Conservation (phyloP, 2,888 invertebrate species). For the Myopa tessellatipennis region DNA sequence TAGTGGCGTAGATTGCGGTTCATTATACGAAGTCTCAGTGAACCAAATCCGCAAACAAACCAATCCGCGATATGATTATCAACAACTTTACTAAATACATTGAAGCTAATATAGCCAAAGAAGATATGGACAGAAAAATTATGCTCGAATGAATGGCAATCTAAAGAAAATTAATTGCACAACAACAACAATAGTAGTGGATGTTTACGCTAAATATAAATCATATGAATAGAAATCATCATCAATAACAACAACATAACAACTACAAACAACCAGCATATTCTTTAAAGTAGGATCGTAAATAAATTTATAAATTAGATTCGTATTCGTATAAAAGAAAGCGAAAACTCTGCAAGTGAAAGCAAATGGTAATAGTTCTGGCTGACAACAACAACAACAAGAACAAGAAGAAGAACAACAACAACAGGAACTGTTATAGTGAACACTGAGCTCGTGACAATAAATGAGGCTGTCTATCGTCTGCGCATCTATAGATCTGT, state of each 20-base stretch:
- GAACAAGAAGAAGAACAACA: background rate
- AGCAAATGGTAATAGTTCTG: background rate
- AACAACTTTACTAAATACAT: conserved; percentile 9
- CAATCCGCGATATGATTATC: conserved; percentile 13
- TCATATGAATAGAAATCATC: background rate
- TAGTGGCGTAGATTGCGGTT: too few species aligned
- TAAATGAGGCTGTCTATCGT: background rate
- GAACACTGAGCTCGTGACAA: background rate
- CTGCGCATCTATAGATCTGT: background rate
- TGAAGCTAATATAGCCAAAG: conserved; percentile 4
- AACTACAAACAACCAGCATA: background rate
- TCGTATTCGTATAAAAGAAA: too few species aligned
- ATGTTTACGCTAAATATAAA: background rate
- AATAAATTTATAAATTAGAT: background rate
- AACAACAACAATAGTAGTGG: background rate
- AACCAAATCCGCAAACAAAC: conserved; percentile 4
- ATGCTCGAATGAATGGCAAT: conserved; percentile 9
- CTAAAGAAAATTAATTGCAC: conserved; percentile 22
- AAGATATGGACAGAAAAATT: background rate
- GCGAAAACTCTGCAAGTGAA: background rate
- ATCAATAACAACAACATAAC: background rate
- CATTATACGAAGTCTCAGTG: background rate
- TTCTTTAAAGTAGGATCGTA: background rate
- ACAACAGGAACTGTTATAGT: background rate
- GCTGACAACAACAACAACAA: conserved; percentile 14